Percentiles rank a stretch among this genome's conserved stretches.
Evolutionary conservation across 2,113 vertebrate genomes (phyloP).

Genomic region (Zosterops japonicus): DNA sequence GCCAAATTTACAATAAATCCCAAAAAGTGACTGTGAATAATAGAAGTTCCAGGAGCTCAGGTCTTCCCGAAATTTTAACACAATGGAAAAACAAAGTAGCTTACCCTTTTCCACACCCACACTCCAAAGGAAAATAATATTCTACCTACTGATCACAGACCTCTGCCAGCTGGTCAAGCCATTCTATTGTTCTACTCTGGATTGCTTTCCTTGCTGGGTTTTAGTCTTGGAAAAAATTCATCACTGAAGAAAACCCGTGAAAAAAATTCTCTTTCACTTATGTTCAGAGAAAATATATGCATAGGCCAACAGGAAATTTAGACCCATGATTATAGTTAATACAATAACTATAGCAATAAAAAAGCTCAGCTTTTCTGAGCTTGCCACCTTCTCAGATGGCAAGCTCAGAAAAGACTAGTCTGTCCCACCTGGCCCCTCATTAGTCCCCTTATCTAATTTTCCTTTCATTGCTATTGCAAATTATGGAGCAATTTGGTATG

Average conservation of each 20-base stretch:
- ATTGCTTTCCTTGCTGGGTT: neutral
- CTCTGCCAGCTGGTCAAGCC: neutral
- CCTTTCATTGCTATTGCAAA: neutral
- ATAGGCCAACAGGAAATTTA: neutral
- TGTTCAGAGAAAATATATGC: neutral
- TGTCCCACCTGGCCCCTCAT: neutral
- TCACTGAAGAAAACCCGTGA: neutral
- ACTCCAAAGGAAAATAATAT: conserved; percentile 26
- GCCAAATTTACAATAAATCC: conserved; percentile 28
- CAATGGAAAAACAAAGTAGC: conserved; percentile 12
- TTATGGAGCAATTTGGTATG: neutral
- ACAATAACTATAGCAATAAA: neutral
- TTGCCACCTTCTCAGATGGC: neutral
- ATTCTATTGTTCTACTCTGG: neutral
- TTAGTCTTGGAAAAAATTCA: neutral
- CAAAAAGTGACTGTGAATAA: conserved; percentile 2
- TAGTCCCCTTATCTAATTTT: neutral
- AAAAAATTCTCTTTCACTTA: neutral
- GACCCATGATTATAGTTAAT: neutral
- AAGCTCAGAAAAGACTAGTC: neutral
- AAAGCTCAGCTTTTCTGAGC: too few species aligned
- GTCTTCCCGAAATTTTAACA: conserved; percentile 41
- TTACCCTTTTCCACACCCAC: conserved; percentile 1
- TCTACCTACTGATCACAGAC: neutral
- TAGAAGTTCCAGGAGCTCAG: neutral